Conservation (phyloP, 1,140 invertebrate genomes). For the Adelges cooleyi region DNA sequence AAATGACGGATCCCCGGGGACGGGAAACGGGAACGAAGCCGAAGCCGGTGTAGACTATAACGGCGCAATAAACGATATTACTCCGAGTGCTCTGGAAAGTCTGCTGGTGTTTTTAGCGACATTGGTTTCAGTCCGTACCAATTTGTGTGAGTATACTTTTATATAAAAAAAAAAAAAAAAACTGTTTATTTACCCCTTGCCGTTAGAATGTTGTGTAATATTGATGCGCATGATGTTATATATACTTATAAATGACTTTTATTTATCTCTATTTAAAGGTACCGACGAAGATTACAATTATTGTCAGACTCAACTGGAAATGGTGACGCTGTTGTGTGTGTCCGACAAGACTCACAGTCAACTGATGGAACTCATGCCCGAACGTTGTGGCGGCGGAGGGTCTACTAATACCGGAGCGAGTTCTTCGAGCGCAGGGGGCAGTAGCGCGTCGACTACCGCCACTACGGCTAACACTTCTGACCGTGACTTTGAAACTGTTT, state of each 20-base stretch:
- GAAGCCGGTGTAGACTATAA: constrained; percentile 60
- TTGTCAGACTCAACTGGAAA: constrained; percentile 70
- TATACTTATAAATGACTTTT: neutral
- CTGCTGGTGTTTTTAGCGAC: constrained; percentile 82
- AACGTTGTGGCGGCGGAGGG: constrained; percentile 80
- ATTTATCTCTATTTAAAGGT: constrained; percentile 43
- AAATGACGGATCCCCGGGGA: neutral
- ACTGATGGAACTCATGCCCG: constrained; percentile 87
- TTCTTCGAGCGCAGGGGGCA: constrained; percentile 40
- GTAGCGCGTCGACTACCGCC: neutral
- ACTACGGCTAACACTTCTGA: neutral
- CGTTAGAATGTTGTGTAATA: too few species aligned
- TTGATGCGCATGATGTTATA: too few species aligned
- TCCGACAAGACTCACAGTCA: constrained; percentile 91
- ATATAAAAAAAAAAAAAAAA: too few species aligned
- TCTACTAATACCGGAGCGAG: constrained; percentile 35
- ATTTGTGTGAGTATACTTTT: constrained; percentile 53
- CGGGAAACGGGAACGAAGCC: constrained; percentile 44
- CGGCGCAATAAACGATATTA: too few species aligned
- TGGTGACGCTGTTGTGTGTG: constrained; percentile 83
- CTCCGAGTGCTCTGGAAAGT: constrained; percentile 47
- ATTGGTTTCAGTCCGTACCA: constrained; percentile 78
- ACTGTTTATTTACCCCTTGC: too few species aligned
- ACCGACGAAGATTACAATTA: constrained; percentile 39
- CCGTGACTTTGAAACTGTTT: constrained; percentile 30